Base-by-base conservation (phyloP, 1,140 invertebrate genomes). In the Eupeodes corollae region DNA sequence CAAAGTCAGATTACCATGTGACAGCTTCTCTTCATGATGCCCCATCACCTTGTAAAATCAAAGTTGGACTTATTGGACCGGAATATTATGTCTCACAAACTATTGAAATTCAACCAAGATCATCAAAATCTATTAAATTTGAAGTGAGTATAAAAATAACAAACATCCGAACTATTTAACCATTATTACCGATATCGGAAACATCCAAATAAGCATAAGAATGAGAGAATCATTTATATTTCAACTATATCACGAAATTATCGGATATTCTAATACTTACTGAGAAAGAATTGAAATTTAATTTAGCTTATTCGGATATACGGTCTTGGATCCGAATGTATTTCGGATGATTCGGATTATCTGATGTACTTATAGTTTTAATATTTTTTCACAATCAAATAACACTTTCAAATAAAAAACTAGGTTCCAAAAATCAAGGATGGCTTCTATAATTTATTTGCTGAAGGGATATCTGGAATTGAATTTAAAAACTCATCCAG, bases 1-100 rank as follows among this genome's bases (percentile, higher is more conserved):
- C 89, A 3, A 84, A 86, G 72, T 82, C 79, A 9, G 80, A 87
- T 53, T 94, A 88, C 63, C 84, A 87, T 68, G 85, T 86, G 15
- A 82, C 81, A 10, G 79, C 91, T 12, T 84, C 77, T 37, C 71
- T 80, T 2, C 74, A 79, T 51, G 75, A 75, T 42, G 74, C 79
- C 12, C 68, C 70, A 8, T 64, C 65, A 2, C 78, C 82, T 0
- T 77, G 81, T 16, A 74, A 75, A 11, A 73, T 91, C 34, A 78
- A 78, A 35, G 75, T 91, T 12, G 79, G 81, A 40, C 72, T 92
- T 3, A 79, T 77, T 50, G 88, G 86, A 9, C 70, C 76, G 16
- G 76, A 82, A 13, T 77, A 80, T 49, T 79, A 76, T 51, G 83
- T 79, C 35, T 80, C 79, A 2, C 79, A 87, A 54, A 75, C 77